phyloP scores from a whole-genome alignment of 2,797 vertebrate genomes.

The Spondyliosoma cantharus region DNA sequence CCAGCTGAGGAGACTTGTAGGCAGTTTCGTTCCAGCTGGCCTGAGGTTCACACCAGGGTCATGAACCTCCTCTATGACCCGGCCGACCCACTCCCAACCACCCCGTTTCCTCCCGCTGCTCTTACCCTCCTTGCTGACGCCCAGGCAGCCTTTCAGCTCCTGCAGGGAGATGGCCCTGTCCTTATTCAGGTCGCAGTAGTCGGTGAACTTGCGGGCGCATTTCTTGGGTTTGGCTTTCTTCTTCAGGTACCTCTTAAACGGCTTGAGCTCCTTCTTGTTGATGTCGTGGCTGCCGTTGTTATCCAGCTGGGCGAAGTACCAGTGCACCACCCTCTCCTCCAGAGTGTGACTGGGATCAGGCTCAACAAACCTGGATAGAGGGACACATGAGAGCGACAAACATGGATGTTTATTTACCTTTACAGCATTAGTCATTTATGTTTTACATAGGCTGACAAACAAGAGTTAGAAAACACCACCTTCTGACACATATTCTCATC shows the following conservation, averaged over 20 bases:
- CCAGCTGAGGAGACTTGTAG: neutral
- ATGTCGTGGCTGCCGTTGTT: slow-evolving; percentile 95
- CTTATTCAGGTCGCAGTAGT: slow-evolving; percentile 99
- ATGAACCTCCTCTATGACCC: slow-evolving; percentile 30
- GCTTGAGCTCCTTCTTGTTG: slow-evolving; percentile 97
- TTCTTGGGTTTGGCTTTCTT: slow-evolving; percentile 99
- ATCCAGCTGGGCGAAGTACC: slow-evolving; percentile 98
- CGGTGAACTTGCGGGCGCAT: slow-evolving; percentile 95
- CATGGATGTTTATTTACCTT: slow-evolving; percentile 4
- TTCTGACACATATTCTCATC: neutral
- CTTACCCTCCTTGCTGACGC: slow-evolving; percentile 94
- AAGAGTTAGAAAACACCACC: neutral
- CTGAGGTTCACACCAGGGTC: slow-evolving; percentile 20
- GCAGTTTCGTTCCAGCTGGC: slow-evolving; percentile 31
- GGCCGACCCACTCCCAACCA: neutral
- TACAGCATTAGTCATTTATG: neutral
- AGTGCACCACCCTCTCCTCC: slow-evolving; percentile 96
- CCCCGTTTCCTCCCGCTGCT: neutral
- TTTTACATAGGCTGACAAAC: neutral
- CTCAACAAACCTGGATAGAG: slow-evolving; percentile 90
- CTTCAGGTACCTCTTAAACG: slow-evolving; percentile 97
- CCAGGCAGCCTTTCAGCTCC: slow-evolving; percentile 97
- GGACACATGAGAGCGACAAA: neutral
- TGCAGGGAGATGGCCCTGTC: slow-evolving; percentile 94
- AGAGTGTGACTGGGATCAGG: slow-evolving; percentile 97